Conservation (phyloP, 2,888 invertebrate species). For the Epistrophe grossulariae region DNA sequence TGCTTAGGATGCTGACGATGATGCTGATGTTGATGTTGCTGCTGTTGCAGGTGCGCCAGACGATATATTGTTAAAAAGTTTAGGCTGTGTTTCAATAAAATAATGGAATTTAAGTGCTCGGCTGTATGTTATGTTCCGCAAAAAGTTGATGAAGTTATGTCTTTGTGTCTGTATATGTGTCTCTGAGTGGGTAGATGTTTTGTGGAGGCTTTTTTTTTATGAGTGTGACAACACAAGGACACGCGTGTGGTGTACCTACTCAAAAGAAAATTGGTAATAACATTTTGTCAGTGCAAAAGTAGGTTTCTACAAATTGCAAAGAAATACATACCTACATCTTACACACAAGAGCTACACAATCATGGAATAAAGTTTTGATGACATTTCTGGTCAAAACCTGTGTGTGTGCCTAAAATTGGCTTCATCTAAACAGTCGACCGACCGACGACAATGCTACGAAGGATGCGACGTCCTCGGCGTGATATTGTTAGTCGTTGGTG, state of each 20-base stretch:
- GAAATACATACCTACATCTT: not conserved
- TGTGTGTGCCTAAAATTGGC: not conserved
- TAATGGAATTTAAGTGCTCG: slow-evolving; percentile 66
- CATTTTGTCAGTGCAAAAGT: slow-evolving; percentile 31
- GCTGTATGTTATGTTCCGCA: slow-evolving; percentile 53
- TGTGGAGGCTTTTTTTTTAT: slow-evolving; percentile 26
- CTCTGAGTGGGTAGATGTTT: not conserved
- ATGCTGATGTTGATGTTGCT: slow-evolving; percentile 20
- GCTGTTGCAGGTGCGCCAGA: slow-evolving; percentile 63
- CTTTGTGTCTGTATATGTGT: not conserved
- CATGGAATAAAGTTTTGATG: slow-evolving; percentile 34
- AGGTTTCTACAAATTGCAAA: slow-evolving; percentile 30
- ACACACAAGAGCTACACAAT: not conserved
- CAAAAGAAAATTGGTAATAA: slow-evolving; percentile 39
- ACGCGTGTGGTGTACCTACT: slow-evolving; percentile 37
- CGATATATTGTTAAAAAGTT: slow-evolving; percentile 68
- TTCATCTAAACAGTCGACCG: not conserved
- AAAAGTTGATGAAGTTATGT: slow-evolving; percentile 40
- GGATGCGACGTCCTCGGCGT: not conserved
- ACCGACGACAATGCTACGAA: not conserved
- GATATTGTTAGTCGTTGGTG: not conserved
- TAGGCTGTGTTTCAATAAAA: slow-evolving; percentile 73
- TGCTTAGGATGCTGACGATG: slow-evolving; percentile 18
- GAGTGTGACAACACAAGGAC: slow-evolving; percentile 49
- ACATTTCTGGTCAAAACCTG: slow-evolving; percentile 16